Evolutionary conservation across 2,113 vertebrate species (phyloP).

Genomic region (Percopsis transmontana): DNA sequence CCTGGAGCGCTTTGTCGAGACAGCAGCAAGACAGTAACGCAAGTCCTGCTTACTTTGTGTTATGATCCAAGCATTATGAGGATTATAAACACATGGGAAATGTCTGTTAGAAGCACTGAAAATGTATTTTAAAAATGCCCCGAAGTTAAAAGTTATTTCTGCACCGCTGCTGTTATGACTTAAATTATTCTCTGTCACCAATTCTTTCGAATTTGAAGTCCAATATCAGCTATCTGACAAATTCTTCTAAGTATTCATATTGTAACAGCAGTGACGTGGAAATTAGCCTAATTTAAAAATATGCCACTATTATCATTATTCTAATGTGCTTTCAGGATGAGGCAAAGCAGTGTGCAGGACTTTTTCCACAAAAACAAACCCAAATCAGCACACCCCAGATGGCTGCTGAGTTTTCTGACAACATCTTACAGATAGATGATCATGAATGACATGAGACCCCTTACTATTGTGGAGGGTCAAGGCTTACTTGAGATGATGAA

Average conservation of each 20-base stretch:
- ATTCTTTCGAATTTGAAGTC: background rate
- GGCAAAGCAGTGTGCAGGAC: slow-evolving; percentile 1
- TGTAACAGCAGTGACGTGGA: background rate
- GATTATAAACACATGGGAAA: too few species aligned
- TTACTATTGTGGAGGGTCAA: slow-evolving; percentile 7
- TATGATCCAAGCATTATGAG: too few species aligned
- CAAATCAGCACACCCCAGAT: slow-evolving; percentile 13
- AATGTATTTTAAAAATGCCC: too few species aligned
- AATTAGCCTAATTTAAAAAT: background rate
- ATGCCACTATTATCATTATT: slow-evolving; percentile 8
- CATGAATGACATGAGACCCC: slow-evolving; percentile 12
- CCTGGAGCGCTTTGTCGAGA: too few species aligned
- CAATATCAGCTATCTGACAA: slow-evolving; percentile 3
- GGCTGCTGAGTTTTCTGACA: slow-evolving; percentile 10
- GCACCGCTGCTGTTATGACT: background rate
- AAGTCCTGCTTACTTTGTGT: too few species aligned
- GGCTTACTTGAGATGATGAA: slow-evolving; percentile 4
- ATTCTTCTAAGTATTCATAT: background rate
- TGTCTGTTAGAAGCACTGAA: too few species aligned
- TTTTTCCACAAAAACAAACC: slow-evolving; percentile 3
- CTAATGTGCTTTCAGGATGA: slow-evolving; percentile 2
- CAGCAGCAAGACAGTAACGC: too few species aligned
- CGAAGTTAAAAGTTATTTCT: too few species aligned
- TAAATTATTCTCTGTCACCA: background rate
- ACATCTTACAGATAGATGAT: slow-evolving; percentile 13